Evolutionary conservation across 1,140 invertebrate genomes (phyloP).

Genomic region (Lordiphosa clarofinis): DNA sequence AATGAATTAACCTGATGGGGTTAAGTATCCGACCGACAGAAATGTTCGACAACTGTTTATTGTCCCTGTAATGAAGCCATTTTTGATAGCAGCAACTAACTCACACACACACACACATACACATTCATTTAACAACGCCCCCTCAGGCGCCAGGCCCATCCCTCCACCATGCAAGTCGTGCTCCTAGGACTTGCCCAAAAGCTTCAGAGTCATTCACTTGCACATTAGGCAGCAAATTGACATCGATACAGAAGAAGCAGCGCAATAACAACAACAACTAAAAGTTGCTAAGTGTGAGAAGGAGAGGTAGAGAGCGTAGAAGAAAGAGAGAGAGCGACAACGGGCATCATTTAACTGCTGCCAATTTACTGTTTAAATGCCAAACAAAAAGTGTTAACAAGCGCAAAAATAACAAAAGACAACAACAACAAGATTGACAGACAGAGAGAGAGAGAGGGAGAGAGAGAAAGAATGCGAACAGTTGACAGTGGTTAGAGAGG

Average conservation of each 20-base stretch:
- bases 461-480: conserved; percentile 10
- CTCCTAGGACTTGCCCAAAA: conserved; percentile 3
- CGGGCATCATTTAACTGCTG: conserved; percentile 76
- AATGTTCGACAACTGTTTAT: conserved; percentile 28
- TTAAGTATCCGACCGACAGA: not conserved
- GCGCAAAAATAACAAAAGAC: conserved; percentile 78
- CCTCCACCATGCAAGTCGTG: conserved; percentile 1
- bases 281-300: not conserved
- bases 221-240: conserved; percentile 76
- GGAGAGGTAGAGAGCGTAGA: not conserved
- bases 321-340: conserved; percentile 16
- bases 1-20: no score
- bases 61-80: conserved; percentile 38
- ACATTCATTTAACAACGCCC: not conserved
- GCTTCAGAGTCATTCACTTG: conserved; percentile 56
- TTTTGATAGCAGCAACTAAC: conserved; percentile 28
- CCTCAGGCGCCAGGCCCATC: conserved; percentile 1
- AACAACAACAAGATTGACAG: conserved; percentile 34
- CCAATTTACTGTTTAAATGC: conserved; percentile 80
- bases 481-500: conserved; percentile 21
- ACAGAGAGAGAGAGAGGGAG: conserved; percentile 1
- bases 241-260: conserved; percentile 57
- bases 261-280: no score
- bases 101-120: conserved; percentile 8
- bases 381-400: conserved; percentile 79